Conservation (phyloP, 2,113 vertebrate species). For the Apaloderma vittatum region DNA sequence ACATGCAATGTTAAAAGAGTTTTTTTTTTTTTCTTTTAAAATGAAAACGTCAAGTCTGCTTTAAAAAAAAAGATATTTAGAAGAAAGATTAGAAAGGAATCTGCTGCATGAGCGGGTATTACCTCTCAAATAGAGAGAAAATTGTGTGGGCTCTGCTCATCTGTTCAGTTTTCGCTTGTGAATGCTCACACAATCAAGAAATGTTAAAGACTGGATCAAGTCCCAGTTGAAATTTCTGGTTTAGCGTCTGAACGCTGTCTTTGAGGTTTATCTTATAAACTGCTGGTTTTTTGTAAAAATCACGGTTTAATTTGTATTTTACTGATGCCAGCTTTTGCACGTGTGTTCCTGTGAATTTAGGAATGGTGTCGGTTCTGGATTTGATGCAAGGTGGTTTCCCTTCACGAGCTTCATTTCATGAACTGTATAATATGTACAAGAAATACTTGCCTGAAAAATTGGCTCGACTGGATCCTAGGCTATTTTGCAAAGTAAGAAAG, state of each 20-base stretch:
- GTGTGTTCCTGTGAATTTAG: slow-evolving; percentile 67
- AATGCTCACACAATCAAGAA: not conserved
- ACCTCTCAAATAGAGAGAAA: not conserved
- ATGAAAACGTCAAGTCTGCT: too few species aligned
- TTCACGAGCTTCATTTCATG: slow-evolving; percentile 95
- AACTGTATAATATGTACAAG: slow-evolving; percentile 99
- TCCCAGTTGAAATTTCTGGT: not conserved
- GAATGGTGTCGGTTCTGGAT: slow-evolving; percentile 98
- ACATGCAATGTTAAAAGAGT: not conserved
- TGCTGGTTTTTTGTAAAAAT: not conserved
- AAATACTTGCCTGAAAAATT: slow-evolving; percentile 95
- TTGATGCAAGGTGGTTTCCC: slow-evolving; percentile 99
- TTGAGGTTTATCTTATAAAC: not conserved
- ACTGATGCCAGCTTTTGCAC: not conserved
- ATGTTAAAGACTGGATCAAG: not conserved
- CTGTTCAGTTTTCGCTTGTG: not conserved
- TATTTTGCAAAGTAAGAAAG: slow-evolving; percentile 93
- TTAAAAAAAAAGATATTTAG: not conserved
- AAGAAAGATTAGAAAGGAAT: not conserved
- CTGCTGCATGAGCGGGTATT: not conserved
- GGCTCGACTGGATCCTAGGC: slow-evolving; percentile 92
- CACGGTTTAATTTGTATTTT: not conserved
- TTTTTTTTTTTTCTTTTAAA: too few species aligned
- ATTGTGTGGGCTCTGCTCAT: not conserved
- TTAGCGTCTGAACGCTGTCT: not conserved